A percentile compares a stretch with the other conserved stretches of the same genome.
Conservation (phyloP, 1,140 invertebrate species). For the Protaetia brevitarsis region DNA sequence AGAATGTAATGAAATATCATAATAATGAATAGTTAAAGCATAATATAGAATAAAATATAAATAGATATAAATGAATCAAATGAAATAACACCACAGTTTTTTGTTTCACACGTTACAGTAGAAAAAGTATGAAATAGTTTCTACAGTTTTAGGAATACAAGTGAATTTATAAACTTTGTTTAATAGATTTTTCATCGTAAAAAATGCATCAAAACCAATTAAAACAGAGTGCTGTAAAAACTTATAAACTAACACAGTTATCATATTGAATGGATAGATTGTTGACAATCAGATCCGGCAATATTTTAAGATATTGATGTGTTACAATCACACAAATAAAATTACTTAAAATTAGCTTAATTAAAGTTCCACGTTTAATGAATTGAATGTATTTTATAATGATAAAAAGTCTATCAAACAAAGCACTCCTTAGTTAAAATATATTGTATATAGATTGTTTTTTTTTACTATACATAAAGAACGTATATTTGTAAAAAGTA, state of each 20-base stretch:
- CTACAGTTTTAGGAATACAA: not conserved
- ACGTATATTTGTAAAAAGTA: not conserved
- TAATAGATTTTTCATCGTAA: slow-evolving; percentile 2
- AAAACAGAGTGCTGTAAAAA: no score
- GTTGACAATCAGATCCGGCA: no score
- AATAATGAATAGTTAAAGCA: slow-evolving; percentile 10
- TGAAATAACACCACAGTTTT: not conserved
- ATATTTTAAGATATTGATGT: no score
- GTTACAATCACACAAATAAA: no score
- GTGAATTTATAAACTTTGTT: not conserved
- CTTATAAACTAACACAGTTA: no score
- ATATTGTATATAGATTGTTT: not conserved
- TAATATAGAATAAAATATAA: not conserved
- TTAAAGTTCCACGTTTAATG: no score
- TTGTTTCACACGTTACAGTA: slow-evolving; percentile 9
- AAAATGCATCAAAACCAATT: no score
- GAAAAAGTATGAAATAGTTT: slow-evolving; percentile 3
- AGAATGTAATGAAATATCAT: not conserved
- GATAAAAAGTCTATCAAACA: not conserved
- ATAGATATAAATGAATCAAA: slow-evolving; percentile 1
- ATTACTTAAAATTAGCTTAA: no score
- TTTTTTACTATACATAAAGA: not conserved
- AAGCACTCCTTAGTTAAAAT: not conserved
- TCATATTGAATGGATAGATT: no score
- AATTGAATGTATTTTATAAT: no score